Evolutionary conservation across 2,113 vertebrate genomes (phyloP).

Genomic region (Hippocampus guttulatus): DNA sequence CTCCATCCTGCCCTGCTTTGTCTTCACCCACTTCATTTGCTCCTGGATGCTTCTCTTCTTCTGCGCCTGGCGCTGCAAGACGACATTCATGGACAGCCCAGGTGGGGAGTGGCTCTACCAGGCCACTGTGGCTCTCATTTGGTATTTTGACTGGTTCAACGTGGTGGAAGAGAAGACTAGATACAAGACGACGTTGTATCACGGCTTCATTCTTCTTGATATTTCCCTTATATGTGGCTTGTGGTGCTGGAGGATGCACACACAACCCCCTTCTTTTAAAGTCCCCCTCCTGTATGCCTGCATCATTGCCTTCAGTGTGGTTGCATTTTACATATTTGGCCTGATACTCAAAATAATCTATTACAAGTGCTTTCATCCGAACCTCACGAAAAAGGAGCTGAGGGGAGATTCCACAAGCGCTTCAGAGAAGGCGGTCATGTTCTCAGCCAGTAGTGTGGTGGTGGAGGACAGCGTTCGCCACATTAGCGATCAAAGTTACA

Average conservation of each 20-base stretch:
- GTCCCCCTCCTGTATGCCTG: accelerated
- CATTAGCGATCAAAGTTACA: neutral
- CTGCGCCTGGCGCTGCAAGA: conserved; percentile 69
- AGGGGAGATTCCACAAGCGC: neutral
- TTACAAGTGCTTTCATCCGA: conserved; percentile 58
- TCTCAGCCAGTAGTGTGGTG: neutral
- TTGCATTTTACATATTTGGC: conserved; percentile 19
- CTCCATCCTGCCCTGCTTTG: conserved; percentile 62
- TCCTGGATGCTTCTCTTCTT: conserved; percentile 76
- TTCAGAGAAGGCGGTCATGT: neutral
- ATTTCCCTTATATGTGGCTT: conserved; percentile 60
- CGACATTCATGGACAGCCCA: conserved; percentile 70
- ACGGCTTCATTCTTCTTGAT: conserved; percentile 72
- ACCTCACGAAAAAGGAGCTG: neutral
- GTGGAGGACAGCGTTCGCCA: neutral
- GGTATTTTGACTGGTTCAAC: conserved; percentile 87
- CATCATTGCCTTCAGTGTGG: accelerated
- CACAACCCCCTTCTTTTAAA: conserved; percentile 1
- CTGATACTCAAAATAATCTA: conserved; percentile 44
- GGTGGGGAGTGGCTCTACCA: conserved; percentile 76
- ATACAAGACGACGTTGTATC: conserved; percentile 71
- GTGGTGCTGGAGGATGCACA: conserved; percentile 61
- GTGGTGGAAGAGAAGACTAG: conserved; percentile 63
- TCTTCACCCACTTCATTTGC: conserved; percentile 71
- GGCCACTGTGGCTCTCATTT: conserved; percentile 73